Conservation (phyloP, 2,888 invertebrate species). For the Gymnocheta viridis region DNA sequence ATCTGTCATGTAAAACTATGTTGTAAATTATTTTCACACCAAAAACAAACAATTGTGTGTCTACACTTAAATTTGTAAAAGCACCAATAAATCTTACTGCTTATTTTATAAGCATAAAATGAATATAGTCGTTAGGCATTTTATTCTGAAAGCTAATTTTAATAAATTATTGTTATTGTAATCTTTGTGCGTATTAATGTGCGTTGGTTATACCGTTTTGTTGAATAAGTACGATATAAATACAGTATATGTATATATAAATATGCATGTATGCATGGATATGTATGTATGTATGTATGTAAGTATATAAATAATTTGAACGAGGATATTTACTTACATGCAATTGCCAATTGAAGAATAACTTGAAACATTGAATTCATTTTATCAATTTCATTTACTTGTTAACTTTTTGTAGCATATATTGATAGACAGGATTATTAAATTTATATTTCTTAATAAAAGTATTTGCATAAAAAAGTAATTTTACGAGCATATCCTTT, state of each 20-base stretch:
- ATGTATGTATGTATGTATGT: background rate
- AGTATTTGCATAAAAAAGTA: constrained; percentile 15
- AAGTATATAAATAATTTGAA: background rate
- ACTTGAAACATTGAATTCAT: constrained; percentile 39
- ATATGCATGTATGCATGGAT: background rate
- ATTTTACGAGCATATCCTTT: constrained; percentile 76
- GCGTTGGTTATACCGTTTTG: background rate
- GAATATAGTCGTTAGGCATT: too few relatives aligned
- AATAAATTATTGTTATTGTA: too few relatives aligned
- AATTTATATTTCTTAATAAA: constrained; percentile 5
- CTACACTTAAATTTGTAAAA: too few relatives aligned
- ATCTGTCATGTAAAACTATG: too few relatives aligned
- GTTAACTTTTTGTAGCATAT: background rate
- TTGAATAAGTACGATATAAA: background rate
- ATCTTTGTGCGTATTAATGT: too few relatives aligned
- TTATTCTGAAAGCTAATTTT: too few relatives aligned
- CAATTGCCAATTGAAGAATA: constrained; percentile 43
- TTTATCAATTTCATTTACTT: constrained; percentile 27
- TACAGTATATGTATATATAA: background rate
- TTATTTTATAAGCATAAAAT: too few relatives aligned
- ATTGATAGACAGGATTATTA: background rate
- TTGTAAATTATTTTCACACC: too few relatives aligned
- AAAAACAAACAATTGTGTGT: too few relatives aligned
- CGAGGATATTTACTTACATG: constrained; percentile 54
- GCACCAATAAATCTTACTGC: too few relatives aligned